These are phyloP conservation scores for Cossypha heuglini DNA, from an alignment of 2,797 vertebrate species.

Conservation along the genomic window DNA sequence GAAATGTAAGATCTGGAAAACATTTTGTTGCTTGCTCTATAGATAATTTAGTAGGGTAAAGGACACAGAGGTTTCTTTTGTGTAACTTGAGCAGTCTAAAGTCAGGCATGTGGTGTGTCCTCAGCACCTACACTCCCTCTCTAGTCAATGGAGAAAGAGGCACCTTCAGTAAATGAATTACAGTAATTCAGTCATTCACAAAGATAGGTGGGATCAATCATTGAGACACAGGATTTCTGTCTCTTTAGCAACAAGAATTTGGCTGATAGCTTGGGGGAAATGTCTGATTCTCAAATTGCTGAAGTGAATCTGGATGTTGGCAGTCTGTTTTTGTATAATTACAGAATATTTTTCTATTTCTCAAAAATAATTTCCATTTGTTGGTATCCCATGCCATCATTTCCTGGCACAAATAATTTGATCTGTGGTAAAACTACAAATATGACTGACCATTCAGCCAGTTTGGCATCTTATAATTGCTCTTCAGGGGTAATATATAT, in stretches of 20 bases:
- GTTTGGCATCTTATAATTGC: neutral
- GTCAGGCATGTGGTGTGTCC: neutral
- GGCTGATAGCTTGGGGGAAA: neutral
- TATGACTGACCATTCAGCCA: neutral
- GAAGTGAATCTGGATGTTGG: neutral
- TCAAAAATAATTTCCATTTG: neutral
- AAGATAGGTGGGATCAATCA: neutral
- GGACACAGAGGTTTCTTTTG: neutral
- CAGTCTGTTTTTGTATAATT: neutral
- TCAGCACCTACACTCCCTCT: neutral
- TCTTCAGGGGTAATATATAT: neutral
- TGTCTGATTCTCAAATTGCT: neutral
- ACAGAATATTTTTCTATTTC: neutral
- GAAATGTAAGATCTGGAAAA: neutral
- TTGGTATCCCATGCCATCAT: rapidly evolving
- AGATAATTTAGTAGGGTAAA: neutral
- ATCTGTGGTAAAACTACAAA: neutral
- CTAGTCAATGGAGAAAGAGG: neutral
- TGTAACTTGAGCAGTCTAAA: neutral
- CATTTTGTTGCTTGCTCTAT: neutral
- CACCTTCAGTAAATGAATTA: neutral
- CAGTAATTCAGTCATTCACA: neutral
- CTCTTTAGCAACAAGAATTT: neutral
- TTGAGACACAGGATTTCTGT: neutral
- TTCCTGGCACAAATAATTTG: neutral